Base-by-base conservation (phyloP, 2,113 vertebrate genomes). In the Glaucidium brasilianum region DNA sequence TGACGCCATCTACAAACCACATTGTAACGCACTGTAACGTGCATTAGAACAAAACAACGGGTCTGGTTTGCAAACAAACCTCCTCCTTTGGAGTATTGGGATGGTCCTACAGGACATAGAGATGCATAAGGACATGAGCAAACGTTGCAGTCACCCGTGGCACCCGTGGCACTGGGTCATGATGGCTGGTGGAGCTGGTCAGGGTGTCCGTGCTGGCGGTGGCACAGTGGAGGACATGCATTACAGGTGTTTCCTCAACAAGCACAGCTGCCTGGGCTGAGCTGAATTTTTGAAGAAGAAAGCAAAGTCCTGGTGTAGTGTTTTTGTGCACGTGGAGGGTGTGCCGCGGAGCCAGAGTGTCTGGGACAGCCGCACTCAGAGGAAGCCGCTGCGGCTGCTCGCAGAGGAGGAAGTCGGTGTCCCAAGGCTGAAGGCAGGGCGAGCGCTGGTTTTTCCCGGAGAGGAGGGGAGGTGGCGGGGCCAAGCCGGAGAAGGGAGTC, bases 261-360 rank as follows among this genome's bases (percentile, higher is more conserved):
- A 4, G 11, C 3, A 7, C 72, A 52, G 72, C 59, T 64, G 76
- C 64, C 62, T 5, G 15, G 69, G 75, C 18, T 49, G 47, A 89
- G 63, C 59, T 52, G 67, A 32, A 9, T 11, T 63, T 92, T 49
- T 77, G 92, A 73, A 72, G 41, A 20, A 91, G 77, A 34, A 86
- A 95, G 88, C 75, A 83, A 84, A 95, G 84, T 32, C 74, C 55
- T 47, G 75, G 19, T 68, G 49, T 12, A 41, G 92, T 94, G 96
- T 58, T 96, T 95, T 60, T 76, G 80, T 91, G 94, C 87, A 73
- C 12, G 32, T 37, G 69, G 91, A 95, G 94, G 95, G 96, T 63
- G 97, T 96, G 94, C 94, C 12, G 3, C 4, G 96, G 97, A 98
- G 97, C 96, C 97, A 96, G 94, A 95, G 90, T 92, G 97, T 97